Base-by-base conservation (phyloP, 2,797 vertebrate genomes). In the Coregonus ussuriensis region DNA sequence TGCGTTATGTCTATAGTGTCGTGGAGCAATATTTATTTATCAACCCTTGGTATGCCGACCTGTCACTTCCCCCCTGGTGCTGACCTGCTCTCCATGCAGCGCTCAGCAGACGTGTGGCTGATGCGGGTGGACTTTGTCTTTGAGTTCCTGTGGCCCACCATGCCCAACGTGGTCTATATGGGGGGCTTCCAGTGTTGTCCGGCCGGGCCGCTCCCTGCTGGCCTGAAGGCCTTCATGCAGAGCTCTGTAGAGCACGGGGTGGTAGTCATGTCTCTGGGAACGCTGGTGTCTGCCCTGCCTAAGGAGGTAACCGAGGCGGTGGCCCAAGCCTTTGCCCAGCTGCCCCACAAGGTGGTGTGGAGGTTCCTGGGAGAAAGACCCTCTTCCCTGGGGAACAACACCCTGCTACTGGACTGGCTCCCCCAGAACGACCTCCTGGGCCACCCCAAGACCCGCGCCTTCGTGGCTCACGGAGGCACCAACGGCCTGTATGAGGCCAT, bases 201-300 rank as follows among this genome's bases (percentile, higher is more conserved):
- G 0, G 41, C 83, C 5, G 74, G 74, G 56, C 80, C 84, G 1
- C 82, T 87, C 2, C 53, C 81, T 7, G 65, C 53, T 0, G 76
- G 87, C 0, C 71, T 89, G 14, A 82, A 81, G 69, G 74, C 54
- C 11, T 83, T 81, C 47, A 54, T 85, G 41, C 71, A 79, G 63
- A 76, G 75, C 68, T 85, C 81, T 25, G 81, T 81, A 1, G 74
- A 81, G 21, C 74, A 83, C 21, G 84, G 80, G 1, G 80, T 84
- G 21, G 47, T 94, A 0, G 81, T 93, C 11, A 91, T 84, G 79
- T 84, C 84, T 56, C 62, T 86, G 14, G 82, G 80, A n/a, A 82
- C 80, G 0, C 59, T 83, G 29, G 79, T 80, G 15, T 51, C 16
- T 4, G 51, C 51, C n/a, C 66, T 85, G 14, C 83, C 83, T 2